Conservation (phyloP, 2,888 invertebrate species). For the Formica aserva region DNA sequence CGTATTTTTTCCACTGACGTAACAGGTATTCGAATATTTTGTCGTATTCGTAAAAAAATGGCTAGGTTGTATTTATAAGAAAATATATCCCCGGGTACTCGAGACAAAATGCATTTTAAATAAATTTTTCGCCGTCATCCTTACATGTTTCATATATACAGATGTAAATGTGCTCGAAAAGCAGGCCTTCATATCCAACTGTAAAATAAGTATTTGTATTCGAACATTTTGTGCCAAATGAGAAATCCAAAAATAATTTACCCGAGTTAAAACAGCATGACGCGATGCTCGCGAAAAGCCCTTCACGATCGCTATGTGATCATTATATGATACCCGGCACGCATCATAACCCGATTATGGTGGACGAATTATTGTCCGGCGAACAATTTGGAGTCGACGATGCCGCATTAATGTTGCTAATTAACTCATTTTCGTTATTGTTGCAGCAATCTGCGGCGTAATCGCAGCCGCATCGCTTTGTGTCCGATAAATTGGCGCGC, state of each 20-base stretch:
- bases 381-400: constrained; percentile 55
- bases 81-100: not conserved
- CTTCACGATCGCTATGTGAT: constrained; percentile 13
- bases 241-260: constrained; percentile 18
- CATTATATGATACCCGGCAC: constrained; percentile 26
- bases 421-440: constrained; percentile 57
- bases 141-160: not conserved
- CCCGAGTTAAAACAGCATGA: constrained; percentile 8
- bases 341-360: constrained; percentile 46
- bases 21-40: constrained; percentile 22
- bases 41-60: not conserved
- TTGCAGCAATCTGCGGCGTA: constrained; percentile 49
- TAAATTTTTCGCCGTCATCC: not conserved
- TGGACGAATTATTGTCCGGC: constrained; percentile 48
- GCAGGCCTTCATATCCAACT: not conserved
- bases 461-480: constrained; percentile 45
- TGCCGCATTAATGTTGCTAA: constrained; percentile 55
- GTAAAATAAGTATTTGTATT: not conserved
- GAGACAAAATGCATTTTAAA: not conserved
- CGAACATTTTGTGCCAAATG: not conserved
- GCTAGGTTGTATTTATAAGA: not conserved
- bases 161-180: not conserved
- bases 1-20: not conserved
- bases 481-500: constrained; percentile 29
- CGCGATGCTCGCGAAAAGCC: not conserved